A percentile compares a stretch with the other conserved stretches of the same genome.
Evolutionary conservation across 1,140 invertebrate genomes (phyloP).

Genomic region (Macrotrachela quadricornifera): DNA sequence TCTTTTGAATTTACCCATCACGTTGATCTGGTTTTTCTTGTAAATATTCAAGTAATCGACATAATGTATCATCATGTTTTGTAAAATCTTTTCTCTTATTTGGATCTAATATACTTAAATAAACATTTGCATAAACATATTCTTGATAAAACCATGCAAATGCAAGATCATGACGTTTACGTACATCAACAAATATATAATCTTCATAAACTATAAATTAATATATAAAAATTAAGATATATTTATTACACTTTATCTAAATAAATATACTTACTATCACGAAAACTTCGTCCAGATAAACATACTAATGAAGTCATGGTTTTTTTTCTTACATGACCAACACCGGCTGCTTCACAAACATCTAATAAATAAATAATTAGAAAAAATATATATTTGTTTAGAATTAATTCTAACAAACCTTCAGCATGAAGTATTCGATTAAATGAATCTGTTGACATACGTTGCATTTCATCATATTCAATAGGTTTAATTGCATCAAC

Average conservation of each 20-base stretch:
- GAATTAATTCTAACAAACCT: constrained; percentile 19
- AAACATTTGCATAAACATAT: constrained; percentile 39
- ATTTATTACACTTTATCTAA: no score
- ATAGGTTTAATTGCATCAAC: constrained; percentile 16
- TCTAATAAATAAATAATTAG: background rate
- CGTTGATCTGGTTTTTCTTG: constrained; percentile 40
- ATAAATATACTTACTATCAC: background rate
- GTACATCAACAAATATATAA: constrained; percentile 63
- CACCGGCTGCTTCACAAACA: background rate
- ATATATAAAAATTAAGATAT: no score
- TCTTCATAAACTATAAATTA: constrained; percentile 41
- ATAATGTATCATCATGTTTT: constrained; percentile 57
- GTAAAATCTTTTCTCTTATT: constrained; percentile 9
- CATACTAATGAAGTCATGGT: constrained; percentile 4
- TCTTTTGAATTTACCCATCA: constrained; percentile 34
- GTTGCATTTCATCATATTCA: constrained; percentile 12
- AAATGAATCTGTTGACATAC: constrained; percentile 47
- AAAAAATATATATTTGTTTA: background rate
- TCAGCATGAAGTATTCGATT: constrained; percentile 55
- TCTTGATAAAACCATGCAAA: constrained; percentile 72
- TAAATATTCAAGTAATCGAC: constrained; percentile 48
- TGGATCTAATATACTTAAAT: background rate
- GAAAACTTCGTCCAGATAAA: background rate
- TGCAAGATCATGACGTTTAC: constrained; percentile 54
- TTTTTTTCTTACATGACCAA: background rate